A percentile compares a stretch with the other conserved stretches of the same genome.
Conservation (phyloP, 2,797 vertebrate genomes). For the Galago senegalensis region DNA sequence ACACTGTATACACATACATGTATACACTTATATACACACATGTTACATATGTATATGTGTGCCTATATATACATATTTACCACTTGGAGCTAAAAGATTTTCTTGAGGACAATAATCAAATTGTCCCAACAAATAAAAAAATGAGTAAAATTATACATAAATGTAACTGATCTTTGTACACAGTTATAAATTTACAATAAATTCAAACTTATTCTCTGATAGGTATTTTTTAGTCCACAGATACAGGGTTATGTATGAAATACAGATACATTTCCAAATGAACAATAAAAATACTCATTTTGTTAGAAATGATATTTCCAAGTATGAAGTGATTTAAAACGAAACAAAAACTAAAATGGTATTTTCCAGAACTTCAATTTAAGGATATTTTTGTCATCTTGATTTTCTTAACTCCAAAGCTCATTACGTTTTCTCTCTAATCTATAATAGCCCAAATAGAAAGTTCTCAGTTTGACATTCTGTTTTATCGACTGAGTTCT, state of each 20-base stretch:
- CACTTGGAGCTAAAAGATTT: neutral
- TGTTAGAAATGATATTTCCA: slow-evolving; percentile 6
- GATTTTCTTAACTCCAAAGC: neutral
- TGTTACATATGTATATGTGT: fast-evolving
- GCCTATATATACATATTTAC: neutral
- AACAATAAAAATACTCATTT: slow-evolving; percentile 13
- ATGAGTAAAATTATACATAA: neutral
- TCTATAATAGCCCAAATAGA: neutral
- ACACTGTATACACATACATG: neutral
- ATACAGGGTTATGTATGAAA: neutral
- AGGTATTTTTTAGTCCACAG: neutral
- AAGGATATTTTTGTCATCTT: neutral
- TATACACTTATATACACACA: no score
- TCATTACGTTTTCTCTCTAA: neutral
- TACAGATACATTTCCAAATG: slow-evolving; percentile 35
- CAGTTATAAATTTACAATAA: neutral
- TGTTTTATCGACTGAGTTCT: neutral
- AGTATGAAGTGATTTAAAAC: slow-evolving; percentile 20
- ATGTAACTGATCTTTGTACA: neutral
- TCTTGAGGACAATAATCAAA: neutral
- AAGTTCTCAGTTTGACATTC: neutral
- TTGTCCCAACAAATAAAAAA: neutral
- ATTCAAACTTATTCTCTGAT: slow-evolving; percentile 16
- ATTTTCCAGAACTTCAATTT: neutral
- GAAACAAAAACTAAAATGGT: slow-evolving; percentile 2